Evolutionary conservation across 1,140 invertebrate genomes (phyloP).

Genomic region (Brachionus manjavacas): DNA sequence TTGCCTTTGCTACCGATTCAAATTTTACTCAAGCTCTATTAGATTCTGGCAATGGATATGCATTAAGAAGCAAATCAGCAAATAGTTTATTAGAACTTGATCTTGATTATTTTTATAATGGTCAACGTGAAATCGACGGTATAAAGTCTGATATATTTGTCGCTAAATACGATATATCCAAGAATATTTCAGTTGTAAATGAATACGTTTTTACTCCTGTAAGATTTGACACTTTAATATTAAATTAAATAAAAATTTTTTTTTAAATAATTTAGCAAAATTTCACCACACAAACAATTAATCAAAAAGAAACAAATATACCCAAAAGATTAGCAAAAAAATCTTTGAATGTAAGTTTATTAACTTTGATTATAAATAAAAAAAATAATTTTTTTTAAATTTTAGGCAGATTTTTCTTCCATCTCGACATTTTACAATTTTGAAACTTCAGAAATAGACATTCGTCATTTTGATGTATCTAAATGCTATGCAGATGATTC

Average conservation of each 20-base stretch:
- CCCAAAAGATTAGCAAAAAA: slow-evolving; percentile 9
- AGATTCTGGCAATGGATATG: neutral
- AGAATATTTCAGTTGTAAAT: neutral
- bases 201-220: neutral
- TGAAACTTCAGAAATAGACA: neutral
- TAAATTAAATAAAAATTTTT: neutral
- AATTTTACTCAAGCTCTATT: slow-evolving; percentile 19
- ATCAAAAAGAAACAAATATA: neutral
- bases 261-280: neutral
- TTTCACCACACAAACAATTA: neutral
- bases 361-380: too few relatives aligned
- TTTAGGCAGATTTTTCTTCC: neutral
- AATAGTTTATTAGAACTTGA: slow-evolving; percentile 9
- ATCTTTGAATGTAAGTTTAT: neutral
- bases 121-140: slow-evolving; percentile 1
- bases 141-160: neutral
- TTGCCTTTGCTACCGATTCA: neutral
- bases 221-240: neutral
- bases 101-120: slow-evolving; percentile 1
- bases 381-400: neutral
- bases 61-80: slow-evolving; percentile 2
- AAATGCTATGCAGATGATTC: neutral
- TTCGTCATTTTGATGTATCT: neutral
- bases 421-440: slow-evolving; percentile 37
- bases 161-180: neutral